Evolutionary conservation across 2,113 vertebrate species (phyloP).

Genomic region (Terrapene triunguis): DNA sequence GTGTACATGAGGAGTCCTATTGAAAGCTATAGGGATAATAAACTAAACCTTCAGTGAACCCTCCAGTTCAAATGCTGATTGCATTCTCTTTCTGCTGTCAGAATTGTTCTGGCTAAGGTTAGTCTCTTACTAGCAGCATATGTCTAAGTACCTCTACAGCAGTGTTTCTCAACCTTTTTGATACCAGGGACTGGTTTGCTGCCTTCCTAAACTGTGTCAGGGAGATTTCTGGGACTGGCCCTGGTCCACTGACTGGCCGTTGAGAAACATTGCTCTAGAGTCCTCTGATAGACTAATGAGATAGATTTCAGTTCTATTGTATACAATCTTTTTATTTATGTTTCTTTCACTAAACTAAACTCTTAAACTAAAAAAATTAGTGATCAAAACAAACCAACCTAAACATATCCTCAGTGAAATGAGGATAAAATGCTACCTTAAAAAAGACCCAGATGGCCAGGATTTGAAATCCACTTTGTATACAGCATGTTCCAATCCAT

Average conservation of each 20-base stretch:
- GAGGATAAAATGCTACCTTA: not conserved
- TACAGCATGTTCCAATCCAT: not conserved
- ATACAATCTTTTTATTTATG: not conserved
- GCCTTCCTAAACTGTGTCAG: not conserved
- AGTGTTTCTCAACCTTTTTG: not conserved
- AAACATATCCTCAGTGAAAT: not conserved
- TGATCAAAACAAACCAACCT: not conserved
- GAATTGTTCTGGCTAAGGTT: not conserved
- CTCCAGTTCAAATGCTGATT: not conserved
- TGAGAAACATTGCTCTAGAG: not conserved
- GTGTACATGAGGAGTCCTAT: not conserved
- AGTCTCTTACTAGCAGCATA: not conserved
- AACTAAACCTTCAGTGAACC: not conserved
- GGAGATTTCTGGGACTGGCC: not conserved
- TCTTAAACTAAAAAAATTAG: not conserved
- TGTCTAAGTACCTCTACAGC: not conserved
- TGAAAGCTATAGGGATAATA: conserved; percentile 33
- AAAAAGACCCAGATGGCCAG: not conserved
- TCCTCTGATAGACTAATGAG: not conserved
- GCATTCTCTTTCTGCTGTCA: not conserved
- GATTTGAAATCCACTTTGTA: not conserved
- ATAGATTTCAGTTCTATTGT: not conserved
- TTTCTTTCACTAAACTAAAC: not conserved
- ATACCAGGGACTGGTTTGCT: not conserved
- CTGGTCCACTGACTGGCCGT: not conserved